These are phyloP conservation scores for Callipepla californica DNA, from an alignment of 2,113 vertebrate genomes.

Conservation along the genomic window DNA sequence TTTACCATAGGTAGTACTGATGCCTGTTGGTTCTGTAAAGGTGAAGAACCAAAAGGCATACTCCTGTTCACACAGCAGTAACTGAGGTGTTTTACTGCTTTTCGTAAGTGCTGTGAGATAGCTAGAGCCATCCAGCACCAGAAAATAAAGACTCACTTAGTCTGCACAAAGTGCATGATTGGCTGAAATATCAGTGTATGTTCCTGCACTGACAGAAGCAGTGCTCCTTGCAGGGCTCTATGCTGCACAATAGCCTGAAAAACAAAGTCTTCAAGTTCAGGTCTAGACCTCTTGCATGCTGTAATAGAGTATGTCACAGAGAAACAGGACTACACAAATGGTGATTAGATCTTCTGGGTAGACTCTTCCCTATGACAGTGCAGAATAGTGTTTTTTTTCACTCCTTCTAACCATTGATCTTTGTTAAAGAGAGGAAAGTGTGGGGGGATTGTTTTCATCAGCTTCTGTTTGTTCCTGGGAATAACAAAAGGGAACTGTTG, in stretches of 20 bases:
- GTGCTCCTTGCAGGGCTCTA: not conserved
- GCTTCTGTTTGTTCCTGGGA: conserved; percentile 49
- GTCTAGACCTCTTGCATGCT: not conserved
- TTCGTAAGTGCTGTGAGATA: not conserved
- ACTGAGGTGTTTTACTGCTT: not conserved
- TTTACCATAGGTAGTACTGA: not conserved
- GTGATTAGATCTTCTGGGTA: not conserved
- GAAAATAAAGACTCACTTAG: not conserved
- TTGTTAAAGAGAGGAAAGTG: conserved; percentile 39
- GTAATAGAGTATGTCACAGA: not conserved
- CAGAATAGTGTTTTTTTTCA: not conserved
- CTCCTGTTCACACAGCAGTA: not conserved
- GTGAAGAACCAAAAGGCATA: not conserved
- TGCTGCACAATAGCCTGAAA: not conserved
- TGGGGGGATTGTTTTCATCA: conserved; percentile 45
- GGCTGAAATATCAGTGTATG: not conserved
- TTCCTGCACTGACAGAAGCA: not conserved
- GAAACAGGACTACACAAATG: not conserved
- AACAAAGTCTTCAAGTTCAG: not conserved
- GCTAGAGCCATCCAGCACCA: not conserved
- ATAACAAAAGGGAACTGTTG: conserved; percentile 58
- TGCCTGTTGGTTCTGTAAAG: not conserved
- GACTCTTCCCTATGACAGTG: not conserved
- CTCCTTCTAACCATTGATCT: conserved; percentile 23
- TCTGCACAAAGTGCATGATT: not conserved